Evolutionary conservation across 2,888 invertebrate species (phyloP), one percentile per base, ranked within the genome.

Genomic region (Monochamus alternatus): DNA sequence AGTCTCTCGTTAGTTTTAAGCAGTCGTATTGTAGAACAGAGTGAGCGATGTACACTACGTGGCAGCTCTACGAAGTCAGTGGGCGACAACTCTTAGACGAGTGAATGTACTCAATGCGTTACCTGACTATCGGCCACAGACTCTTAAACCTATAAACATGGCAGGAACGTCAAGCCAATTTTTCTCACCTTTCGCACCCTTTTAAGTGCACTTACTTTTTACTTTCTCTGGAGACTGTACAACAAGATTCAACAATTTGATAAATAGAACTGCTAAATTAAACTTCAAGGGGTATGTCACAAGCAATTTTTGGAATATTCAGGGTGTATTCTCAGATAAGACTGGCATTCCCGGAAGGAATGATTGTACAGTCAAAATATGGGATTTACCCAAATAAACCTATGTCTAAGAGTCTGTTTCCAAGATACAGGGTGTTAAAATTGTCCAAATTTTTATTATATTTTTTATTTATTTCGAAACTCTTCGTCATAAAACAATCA

Each of bases 61-160:
- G 86, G 86, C 85, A 84, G 85, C 84, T 87, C 88, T 88, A 87
- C 87, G 88, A 84, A 87, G 87, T 87, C 86, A 85, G 79, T 78
- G 78, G 80, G 78, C 77, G 80, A 80, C 80, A 80, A 78, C 78
- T 78, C 78, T 78, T 78, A 79, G 75, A 67, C 74, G 78, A 76
- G 73, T 77, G 79, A 80, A 73, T 76, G 78, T 74, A 66, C 60
- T 69, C 68, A 68, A 66, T 65, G 78, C 72, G 85, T 87, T 88
- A 88, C 87, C 88, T 88, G 86, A 87, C 86, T 87, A 88, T 87
- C 87, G 87, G 86, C 89, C 89, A 88, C 87, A 88, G 87, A 87
- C 87, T 85, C 84, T 88, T 87, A 86, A 55, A 89, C 89, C 89
- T 89, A 89, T 89, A 89, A 87, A 89, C 88, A 89, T 88, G 89